phyloP scores from a whole-genome alignment of 2,797 vertebrate species.

The Poeciliopsis paucimaculata region DNA sequence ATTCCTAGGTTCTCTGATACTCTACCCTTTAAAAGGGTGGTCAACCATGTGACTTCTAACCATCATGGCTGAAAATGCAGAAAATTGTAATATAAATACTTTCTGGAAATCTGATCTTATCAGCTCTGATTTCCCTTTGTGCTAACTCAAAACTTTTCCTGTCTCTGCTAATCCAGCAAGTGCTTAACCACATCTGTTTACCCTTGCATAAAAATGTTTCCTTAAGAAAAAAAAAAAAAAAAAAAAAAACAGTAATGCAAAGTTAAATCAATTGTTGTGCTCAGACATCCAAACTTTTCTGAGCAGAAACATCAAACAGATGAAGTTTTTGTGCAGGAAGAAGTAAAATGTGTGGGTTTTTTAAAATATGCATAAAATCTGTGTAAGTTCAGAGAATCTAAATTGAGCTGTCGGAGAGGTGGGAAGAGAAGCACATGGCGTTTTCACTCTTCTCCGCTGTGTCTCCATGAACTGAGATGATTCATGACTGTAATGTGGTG shows the following conservation, averaged over 20 bases:
- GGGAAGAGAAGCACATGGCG: slow-evolving; percentile 41
- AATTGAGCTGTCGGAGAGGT: slow-evolving; percentile 45
- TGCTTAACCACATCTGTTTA: slow-evolving; percentile 16
- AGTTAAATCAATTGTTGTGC: slow-evolving; percentile 3
- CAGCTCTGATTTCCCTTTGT: background rate
- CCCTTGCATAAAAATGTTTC: slow-evolving; percentile 9
- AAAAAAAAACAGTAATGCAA: background rate
- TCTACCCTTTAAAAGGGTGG: too few relatives aligned
- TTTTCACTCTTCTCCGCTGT: slow-evolving; percentile 22
- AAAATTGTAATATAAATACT: background rate
- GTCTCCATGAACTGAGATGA: slow-evolving; percentile 36
- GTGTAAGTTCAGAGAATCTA: slow-evolving; percentile 49
- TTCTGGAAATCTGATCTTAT: background rate
- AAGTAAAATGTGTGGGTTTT: slow-evolving; percentile 50
- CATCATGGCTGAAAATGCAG: background rate
- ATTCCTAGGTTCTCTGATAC: background rate
- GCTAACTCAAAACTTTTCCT: background rate
- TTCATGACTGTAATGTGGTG: slow-evolving; percentile 43
- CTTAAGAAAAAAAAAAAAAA: background rate
- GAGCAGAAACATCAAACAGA: slow-evolving; percentile 30
- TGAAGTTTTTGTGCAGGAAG: slow-evolving; percentile 22
- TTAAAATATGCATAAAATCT: slow-evolving; percentile 56
- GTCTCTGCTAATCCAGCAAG: background rate
- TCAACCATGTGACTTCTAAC: background rate
- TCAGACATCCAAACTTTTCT: slow-evolving; percentile 21